Evolutionary conservation across 2,113 vertebrate species (phyloP), one percentile per base, ranked within the genome.

Genomic region (Silurus meridionalis): DNA sequence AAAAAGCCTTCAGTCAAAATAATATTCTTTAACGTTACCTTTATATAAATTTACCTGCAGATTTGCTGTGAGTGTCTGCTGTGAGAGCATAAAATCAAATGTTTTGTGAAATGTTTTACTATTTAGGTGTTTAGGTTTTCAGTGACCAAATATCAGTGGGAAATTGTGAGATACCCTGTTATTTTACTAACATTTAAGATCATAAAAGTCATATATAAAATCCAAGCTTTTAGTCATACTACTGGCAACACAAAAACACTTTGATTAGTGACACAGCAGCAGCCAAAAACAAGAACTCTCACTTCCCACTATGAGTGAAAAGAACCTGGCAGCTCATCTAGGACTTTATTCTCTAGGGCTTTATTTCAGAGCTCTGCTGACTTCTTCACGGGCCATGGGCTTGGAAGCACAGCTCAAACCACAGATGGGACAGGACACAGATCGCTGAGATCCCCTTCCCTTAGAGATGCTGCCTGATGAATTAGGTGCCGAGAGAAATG

Each of bases 391-490:
- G 58, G n/a, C 58, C 64, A 17, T 11, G 8, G 57, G 83, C 60
- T 77, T 78, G 67, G 58, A 72, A 74, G 67, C 79, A 46, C n/a
- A 74, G 48, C 55, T 37, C 57, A 25, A 71, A 86, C 53, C 79
- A 86, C 79, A 74, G 79, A 69, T 71, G 37, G 55, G 50, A 46
- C 46, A 66, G 28, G 66, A 63, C 21, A 71, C 69, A 74, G 64
- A 66, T 83, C 80, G 5, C 80, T 77, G 58, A 83, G 58, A 64
- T 55, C 25, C 53, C 37, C 79, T 61, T 86, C 67, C 80, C 80
- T 86, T 64, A 64, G 69, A 86, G 85, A 74, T 61, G 8, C 19
- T 55, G 67, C 14, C 46, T 86, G 85, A 77, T 82, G 69, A 55
- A 77, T 72, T 75, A 55, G 28, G 85, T 83, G 85, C 4, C 3